Conservation (phyloP, 1,140 invertebrate genomes). For the Bombus turneri region DNA sequence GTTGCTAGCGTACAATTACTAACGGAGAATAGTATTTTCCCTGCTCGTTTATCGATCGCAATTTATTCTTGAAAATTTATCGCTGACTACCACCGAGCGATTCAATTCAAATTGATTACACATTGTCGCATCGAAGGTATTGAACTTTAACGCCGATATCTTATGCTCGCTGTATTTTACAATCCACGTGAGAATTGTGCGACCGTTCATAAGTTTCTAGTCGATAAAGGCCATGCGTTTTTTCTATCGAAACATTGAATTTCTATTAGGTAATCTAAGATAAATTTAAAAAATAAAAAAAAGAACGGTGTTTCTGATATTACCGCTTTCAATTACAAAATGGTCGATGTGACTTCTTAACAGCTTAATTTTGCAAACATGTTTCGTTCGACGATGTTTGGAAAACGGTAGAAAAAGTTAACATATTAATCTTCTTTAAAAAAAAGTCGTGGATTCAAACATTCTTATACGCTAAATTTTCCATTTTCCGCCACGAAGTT, state of each 20-base stretch:
- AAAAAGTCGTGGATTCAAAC: too few relatives aligned
- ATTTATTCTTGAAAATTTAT: slow-evolving; percentile 21
- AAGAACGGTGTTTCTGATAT: too few relatives aligned
- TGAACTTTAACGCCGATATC: slow-evolving; percentile 17
- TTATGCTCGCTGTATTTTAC: background rate
- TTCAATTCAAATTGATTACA: slow-evolving; percentile 15
- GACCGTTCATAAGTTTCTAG: background rate
- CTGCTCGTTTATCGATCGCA: slow-evolving; percentile 21
- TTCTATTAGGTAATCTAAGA: background rate
- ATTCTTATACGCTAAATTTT: background rate
- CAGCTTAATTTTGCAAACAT: background rate
- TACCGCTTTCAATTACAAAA: too few relatives aligned
- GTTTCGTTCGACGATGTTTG: background rate
- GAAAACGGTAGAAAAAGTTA: background rate
- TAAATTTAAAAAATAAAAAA: background rate
- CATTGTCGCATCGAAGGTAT: background rate
- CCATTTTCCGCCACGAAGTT: background rate
- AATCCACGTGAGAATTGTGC: background rate
- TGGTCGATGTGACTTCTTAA: too few relatives aligned
- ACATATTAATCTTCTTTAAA: too few relatives aligned
- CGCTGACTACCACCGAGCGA: background rate
- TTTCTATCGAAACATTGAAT: background rate
- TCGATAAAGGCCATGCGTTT: background rate
- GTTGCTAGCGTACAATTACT: slow-evolving; percentile 18
- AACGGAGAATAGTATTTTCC: slow-evolving; percentile 22